Evolutionary conservation across 2,888 invertebrate genomes (phyloP), one percentile per base, ranked within the genome.

Genomic region (Leptogaster cylindrica): DNA sequence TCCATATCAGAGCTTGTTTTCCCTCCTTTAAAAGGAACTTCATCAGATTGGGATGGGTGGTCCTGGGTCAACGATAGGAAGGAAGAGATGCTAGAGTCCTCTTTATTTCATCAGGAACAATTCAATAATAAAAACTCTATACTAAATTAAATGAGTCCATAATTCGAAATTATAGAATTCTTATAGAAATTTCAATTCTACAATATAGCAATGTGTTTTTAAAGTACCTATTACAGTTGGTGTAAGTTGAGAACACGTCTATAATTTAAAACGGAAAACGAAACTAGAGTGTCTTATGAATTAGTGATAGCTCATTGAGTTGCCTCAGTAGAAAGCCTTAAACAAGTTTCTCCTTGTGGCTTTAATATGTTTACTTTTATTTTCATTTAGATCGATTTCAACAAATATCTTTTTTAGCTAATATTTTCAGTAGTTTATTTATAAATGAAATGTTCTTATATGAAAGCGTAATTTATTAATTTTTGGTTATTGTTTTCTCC

Each of bases 401-500:
- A n/a, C n/a, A n/a, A n/a, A n/a, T n/a, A n/a, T n/a, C n/a, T n/a
- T n/a, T n/a, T n/a, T n/a, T n/a, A n/a, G n/a, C n/a, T n/a, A n/a
- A n/a, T n/a, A n/a, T n/a, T n/a, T n/a, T n/a, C n/a, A n/a, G n/a
- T 36, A 44, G 12, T 61, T 58, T 44, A 28, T 18, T 44, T 25
- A 36, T 36, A 55, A 55, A 55, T 39, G 23, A 55, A 52, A 55
- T 61, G n/a, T 58, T 44, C 25, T 61, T 61, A 61, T 61, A 44
- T 61, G n/a, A n/a, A 61, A 44, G 44, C 61, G 61, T 61, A 61
- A n/a, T 61, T 58, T 61, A 61, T 44, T 44, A 61, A 61, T 61
- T 61, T 61, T 61, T 61, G 61, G 61, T 61, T 61, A 61, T 61
- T 44, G 61, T 61, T 61, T 31, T 28, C 16, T 61, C 41, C 16